Conservation (phyloP, 2,797 vertebrate genomes). For the Dermochelys coriacea region DNA sequence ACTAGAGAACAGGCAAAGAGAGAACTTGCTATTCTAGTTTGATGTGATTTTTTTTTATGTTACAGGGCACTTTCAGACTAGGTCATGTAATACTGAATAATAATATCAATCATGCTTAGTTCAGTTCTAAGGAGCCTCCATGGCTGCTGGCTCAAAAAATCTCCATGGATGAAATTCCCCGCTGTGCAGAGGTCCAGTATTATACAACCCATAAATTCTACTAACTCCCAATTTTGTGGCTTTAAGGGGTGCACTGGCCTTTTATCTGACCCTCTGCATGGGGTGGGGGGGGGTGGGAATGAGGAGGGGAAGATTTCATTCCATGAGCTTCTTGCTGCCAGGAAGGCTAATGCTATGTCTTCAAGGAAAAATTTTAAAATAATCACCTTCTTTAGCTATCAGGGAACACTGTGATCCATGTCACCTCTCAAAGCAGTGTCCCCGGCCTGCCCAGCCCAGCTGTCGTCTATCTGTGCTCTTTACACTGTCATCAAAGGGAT, state of each 20-base stretch:
- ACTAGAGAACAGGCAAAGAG: background rate
- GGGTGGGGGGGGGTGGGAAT: no score
- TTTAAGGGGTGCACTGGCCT: background rate
- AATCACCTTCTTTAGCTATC: background rate
- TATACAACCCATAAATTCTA: background rate
- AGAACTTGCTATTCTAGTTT: background rate
- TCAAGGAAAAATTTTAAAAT: slow-evolving; percentile 24
- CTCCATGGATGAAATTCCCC: background rate
- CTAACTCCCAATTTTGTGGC: background rate
- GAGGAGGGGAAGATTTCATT: background rate
- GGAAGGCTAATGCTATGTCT: background rate
- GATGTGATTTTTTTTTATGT: background rate
- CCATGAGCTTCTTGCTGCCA: background rate
- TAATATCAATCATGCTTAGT: background rate
- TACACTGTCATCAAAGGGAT: background rate
- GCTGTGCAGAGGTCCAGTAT: background rate
- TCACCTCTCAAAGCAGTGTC: background rate
- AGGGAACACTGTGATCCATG: fast-evolving
- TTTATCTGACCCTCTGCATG: background rate
- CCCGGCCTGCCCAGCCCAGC: fast-evolving
- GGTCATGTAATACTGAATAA: slow-evolving; percentile 6
- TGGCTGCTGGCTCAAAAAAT: background rate
- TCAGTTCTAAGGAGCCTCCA: slow-evolving; percentile 14
- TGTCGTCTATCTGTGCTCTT: background rate
- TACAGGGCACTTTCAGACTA: slow-evolving; percentile 22